Base-by-base conservation (phyloP, 2,113 vertebrate species). In the Apistogramma diplotaenia region DNA sequence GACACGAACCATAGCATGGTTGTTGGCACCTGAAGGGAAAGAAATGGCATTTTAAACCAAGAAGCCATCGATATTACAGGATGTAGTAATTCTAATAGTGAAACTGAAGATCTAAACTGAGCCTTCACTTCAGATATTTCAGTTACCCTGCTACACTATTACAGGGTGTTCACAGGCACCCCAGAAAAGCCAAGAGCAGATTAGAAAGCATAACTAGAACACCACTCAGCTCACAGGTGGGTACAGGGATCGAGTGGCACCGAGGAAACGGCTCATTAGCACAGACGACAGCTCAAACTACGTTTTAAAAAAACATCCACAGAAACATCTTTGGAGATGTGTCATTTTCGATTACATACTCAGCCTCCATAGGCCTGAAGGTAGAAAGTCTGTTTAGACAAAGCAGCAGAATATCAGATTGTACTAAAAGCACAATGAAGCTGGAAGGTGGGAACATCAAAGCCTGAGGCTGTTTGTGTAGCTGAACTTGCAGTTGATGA, bases 1-100 rank as follows among this genome's bases (percentile, higher is more conserved):
- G 76, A 99, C 98, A 1, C 98, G 95, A 74, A 99, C 96, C 98
- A 99, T 98, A 0, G 97, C 97, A 0, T 97, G 96, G 89, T 97
- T 97, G 35, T 97, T 98, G 85, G 98, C 96, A 92, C 96, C 98
- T 99, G 87, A 72, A 4, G 79, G 3, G 12, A 70, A 70, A 21
- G 51, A 49, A 70, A 19, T 10, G 10, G 43, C 18, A 70, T n/a
- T n/a, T n/a, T 31, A 51, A 70, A 70, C 65, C 16, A 51, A 70
- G 43, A 2, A 70, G 16, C 16, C 43, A 29, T 49, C 51, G 43
- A 19, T 51, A 70, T 70, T 51, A 70, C 18, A n/a, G 43, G 18
- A 10, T 25, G 27, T n/a, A 46, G 25, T 5, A 3, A 8, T 49
- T 3, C 65, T 70, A 23, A 16, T 29, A 9, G 65, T 65, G 37